These are phyloP conservation scores for Thamnophis elegans DNA, from an alignment of 2,797 vertebrate species.

Conservation along the genomic window DNA sequence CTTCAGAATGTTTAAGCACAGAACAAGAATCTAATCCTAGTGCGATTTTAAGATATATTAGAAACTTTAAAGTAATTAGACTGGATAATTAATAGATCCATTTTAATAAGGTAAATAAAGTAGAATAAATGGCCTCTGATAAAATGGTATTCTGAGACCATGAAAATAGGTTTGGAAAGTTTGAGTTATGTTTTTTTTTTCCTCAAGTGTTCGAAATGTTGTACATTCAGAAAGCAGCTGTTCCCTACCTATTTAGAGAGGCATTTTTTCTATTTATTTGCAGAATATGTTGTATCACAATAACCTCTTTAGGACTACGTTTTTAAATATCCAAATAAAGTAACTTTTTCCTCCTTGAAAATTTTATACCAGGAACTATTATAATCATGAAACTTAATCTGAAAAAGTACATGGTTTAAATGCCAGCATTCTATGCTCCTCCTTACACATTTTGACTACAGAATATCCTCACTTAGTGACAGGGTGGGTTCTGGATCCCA, in stretches of 20 bases:
- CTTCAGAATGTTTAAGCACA: background rate
- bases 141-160: background rate
- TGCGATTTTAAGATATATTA: background rate
- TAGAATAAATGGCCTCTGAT: background rate
- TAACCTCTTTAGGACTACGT: fast-evolving
- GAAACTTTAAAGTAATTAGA: background rate
- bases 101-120: background rate
- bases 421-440: too few species aligned
- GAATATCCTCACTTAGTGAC: background rate
- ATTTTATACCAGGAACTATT: background rate
- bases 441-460: background rate
- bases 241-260: background rate
- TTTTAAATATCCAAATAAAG: background rate
- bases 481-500: too few species aligned
- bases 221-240: fast-evolving
- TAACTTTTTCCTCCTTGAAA: background rate
- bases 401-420: background rate
- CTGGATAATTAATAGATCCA: background rate
- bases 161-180: background rate
- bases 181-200: background rate
- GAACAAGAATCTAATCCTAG: background rate
- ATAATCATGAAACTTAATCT: background rate
- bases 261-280: background rate
- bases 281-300: background rate
- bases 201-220: background rate